phyloP scores from a whole-genome alignment of 1,140 invertebrate species.

The Gonioctena quinquepunctata region DNA sequence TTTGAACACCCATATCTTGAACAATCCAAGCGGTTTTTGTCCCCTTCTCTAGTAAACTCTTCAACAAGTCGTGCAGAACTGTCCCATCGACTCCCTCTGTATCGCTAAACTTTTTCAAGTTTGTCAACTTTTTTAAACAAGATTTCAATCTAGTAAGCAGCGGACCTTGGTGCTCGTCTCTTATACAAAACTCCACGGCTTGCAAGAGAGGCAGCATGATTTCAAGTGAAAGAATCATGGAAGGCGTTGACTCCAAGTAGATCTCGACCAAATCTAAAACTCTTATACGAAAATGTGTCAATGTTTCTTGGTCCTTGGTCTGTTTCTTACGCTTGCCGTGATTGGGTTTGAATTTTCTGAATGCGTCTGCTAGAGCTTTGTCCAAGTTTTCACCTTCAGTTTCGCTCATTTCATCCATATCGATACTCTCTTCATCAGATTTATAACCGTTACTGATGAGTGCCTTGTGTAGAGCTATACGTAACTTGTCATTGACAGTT shows the following conservation, averaged over 20 bases:
- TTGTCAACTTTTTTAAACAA: conserved; percentile 65
- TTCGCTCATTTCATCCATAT: conserved; percentile 76
- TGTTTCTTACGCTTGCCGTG: conserved; percentile 66
- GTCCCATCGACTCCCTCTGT: conserved; percentile 62
- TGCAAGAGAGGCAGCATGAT: conserved; percentile 69
- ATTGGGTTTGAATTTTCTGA: conserved; percentile 67
- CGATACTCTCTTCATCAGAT: conserved; percentile 71
- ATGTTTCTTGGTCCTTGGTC: conserved; percentile 64
- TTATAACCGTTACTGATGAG: conserved; percentile 61
- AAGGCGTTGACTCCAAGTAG: conserved; percentile 69
- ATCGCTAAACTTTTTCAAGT: conserved; percentile 65
- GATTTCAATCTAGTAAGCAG: conserved; percentile 65
- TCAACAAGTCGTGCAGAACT: conserved; percentile 62
- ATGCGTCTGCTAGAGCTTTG: conserved; percentile 70
- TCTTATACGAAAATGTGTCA: conserved; percentile 72
- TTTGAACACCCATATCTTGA: conserved; percentile 69
- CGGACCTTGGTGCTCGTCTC: conserved; percentile 69
- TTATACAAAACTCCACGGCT: conserved; percentile 68
- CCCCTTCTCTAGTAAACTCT: conserved; percentile 67
- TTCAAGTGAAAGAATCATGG: conserved; percentile 67
- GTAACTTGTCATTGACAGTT: conserved; percentile 67
- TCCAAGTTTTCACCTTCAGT: conserved; percentile 74
- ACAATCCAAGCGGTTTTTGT: conserved; percentile 65
- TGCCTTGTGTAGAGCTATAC: conserved; percentile 67
- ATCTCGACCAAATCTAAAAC: conserved; percentile 73